Evolutionary conservation across 2,888 invertebrate species (phyloP).

Genomic region (Papilio gigon): DNA sequence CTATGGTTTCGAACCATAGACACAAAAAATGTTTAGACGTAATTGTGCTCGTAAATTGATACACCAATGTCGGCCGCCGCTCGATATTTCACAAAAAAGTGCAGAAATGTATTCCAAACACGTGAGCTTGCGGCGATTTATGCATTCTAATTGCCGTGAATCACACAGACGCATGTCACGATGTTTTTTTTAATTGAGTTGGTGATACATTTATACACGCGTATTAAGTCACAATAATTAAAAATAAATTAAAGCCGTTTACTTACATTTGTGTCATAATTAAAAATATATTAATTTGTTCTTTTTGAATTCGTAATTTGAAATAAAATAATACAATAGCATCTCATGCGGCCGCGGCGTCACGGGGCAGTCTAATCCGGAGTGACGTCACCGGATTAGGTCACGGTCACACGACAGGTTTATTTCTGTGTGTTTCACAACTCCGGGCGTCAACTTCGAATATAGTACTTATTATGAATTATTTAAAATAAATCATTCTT

Average conservation of each 20-base stretch:
- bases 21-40: background rate
- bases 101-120: slow-evolving; percentile 12
- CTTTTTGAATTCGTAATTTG: background rate
- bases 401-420: slow-evolving; percentile 63
- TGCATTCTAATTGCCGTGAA: background rate
- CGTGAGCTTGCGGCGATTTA: slow-evolving; percentile 8
- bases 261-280: no score
- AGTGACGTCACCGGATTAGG: slow-evolving; percentile 69
- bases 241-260: no score
- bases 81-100: slow-evolving; percentile 25
- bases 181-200: background rate
- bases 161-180: background rate
- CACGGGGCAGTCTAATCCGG: background rate
- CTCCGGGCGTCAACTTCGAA: slow-evolving; percentile 31
- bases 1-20: background rate
- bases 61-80: background rate
- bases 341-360: background rate
- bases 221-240: background rate
- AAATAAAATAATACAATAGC: background rate
- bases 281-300: no score
- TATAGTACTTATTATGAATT: slow-evolving; percentile 25
- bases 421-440: slow-evolving; percentile 44
- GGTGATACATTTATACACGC: background rate
- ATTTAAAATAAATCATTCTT: slow-evolving; percentile 37
- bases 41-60: background rate